Conservation (phyloP, 2,113 vertebrate species). For the Ochotona princeps region DNA sequence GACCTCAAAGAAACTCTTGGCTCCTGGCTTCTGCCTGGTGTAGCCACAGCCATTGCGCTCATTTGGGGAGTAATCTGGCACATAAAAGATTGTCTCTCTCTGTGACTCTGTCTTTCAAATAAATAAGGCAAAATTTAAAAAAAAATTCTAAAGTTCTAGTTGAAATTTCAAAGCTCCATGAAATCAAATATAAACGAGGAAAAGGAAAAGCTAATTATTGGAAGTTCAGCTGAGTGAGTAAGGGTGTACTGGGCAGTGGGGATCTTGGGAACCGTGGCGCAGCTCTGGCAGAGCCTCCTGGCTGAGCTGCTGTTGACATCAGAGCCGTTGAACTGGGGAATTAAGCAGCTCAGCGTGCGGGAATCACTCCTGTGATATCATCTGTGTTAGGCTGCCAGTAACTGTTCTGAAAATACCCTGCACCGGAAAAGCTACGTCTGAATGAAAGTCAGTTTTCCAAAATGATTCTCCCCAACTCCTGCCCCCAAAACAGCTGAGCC, state of each 20-base stretch:
- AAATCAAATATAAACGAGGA: background rate
- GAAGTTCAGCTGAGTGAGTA: background rate
- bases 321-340: slow-evolving; percentile 58
- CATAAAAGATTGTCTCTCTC: too few relatives aligned
- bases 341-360: slow-evolving; percentile 61
- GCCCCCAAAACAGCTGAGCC: background rate
- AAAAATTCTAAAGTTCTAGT: background rate
- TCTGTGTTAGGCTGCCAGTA: slow-evolving; percentile 65
- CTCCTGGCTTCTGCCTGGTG: too few relatives aligned
- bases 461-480: slow-evolving; percentile 55
- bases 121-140: too few relatives aligned
- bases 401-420: slow-evolving; percentile 75
- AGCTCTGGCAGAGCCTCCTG: slow-evolving; percentile 46
- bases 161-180: slow-evolving; percentile 48
- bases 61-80: too few relatives aligned
- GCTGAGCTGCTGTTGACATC: background rate
- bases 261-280: background rate
- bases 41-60: too few relatives aligned
- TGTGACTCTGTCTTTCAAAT: too few relatives aligned
- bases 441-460: slow-evolving; percentile 77
- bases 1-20: too few relatives aligned
- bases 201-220: background rate
- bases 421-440: slow-evolving; percentile 75
- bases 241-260: background rate
- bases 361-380: slow-evolving; percentile 72